These are phyloP conservation scores for Crotophaga sulcirostris DNA, from an alignment of 2,113 vertebrate genomes.

Conservation along the genomic window DNA sequence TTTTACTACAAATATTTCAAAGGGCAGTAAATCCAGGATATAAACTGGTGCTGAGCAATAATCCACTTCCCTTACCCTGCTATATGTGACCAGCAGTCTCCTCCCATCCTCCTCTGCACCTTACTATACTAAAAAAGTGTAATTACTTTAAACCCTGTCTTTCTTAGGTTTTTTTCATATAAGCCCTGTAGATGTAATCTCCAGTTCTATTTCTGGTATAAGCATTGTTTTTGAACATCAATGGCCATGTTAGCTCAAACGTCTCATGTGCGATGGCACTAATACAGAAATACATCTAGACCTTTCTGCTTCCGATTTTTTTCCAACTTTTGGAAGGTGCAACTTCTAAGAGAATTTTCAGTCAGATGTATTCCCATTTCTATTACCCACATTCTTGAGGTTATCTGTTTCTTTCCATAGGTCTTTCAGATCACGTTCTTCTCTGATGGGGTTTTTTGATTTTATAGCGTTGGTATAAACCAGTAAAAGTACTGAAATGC, in stretches of 20 bases:
- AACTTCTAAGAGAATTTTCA: neutral
- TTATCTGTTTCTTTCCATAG: neutral
- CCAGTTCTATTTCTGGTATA: neutral
- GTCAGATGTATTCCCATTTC: neutral
- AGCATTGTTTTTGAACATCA: neutral
- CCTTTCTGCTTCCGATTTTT: neutral
- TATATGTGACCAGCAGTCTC: neutral
- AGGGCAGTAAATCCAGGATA: neutral
- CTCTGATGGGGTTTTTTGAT: neutral
- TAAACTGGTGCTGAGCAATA: neutral
- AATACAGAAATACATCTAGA: neutral
- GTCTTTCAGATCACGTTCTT: neutral
- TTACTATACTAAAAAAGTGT: neutral
- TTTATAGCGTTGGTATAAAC: neutral
- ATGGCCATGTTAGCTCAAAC: accelerated
- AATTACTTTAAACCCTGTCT: neutral
- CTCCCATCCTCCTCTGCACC: neutral
- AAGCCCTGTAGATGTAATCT: neutral
- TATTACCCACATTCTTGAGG: neutral
- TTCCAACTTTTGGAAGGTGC: neutral
- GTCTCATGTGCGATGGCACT: neutral
- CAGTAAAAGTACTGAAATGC: neutral
- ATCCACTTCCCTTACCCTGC: neutral
- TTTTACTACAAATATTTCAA: neutral
- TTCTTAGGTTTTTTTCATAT: neutral